Conservation (phyloP, 2,888 invertebrate species). For the Branchellion lobata region DNA sequence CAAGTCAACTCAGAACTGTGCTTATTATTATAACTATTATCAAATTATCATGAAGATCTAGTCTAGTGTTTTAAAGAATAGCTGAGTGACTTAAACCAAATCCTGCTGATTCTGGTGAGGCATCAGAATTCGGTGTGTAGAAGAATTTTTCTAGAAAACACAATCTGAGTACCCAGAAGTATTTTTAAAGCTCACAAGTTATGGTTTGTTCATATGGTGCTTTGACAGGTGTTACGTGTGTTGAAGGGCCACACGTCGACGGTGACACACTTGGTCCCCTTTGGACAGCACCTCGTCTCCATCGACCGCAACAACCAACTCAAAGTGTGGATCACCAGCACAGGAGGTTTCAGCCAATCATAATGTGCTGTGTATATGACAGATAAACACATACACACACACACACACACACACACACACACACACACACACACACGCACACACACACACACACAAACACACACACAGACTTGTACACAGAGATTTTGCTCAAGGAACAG, state of each 20-base stretch:
- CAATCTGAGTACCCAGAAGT: too few species aligned
- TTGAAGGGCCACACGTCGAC: conserved; percentile 74
- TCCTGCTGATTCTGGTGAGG: too few species aligned
- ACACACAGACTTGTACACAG: conserved; percentile 59
- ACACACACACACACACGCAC: not conserved
- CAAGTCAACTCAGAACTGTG: too few species aligned
- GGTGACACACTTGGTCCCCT: conserved; percentile 78
- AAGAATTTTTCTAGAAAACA: too few species aligned
- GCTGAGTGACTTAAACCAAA: too few species aligned
- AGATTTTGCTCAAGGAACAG: conserved; percentile 64
- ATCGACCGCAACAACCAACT: conserved; percentile 77
- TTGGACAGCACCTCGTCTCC: conserved; percentile 78
- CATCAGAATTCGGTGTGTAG: too few species aligned
- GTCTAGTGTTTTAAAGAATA: too few species aligned
- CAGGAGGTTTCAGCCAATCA: conserved; percentile 66
- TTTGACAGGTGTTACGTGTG: conserved; percentile 70
- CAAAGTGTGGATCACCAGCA: conserved; percentile 81
- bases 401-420: not conserved
- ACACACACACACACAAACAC: not conserved
- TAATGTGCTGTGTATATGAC: not conserved
- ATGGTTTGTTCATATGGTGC: too few species aligned
- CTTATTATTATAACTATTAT: not conserved
- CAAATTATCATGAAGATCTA: not conserved
- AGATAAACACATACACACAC: not conserved
- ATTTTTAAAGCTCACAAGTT: too few species aligned